Conservation (phyloP, 2,797 vertebrate genomes). For the Crenichthys baileyi region DNA sequence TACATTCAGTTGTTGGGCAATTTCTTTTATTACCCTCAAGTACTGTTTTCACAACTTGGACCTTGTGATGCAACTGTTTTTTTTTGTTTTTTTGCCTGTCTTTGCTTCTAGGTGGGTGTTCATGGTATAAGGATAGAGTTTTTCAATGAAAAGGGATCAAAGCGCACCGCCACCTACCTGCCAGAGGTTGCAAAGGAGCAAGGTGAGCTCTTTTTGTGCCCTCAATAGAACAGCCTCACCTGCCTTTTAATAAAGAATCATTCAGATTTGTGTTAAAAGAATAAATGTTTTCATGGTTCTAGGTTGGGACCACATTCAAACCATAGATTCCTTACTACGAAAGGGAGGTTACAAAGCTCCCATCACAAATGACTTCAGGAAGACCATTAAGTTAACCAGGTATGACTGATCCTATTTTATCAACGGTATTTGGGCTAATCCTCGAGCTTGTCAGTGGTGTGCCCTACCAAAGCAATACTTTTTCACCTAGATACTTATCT, state of each 20-base stretch:
- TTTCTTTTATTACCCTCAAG: neutral
- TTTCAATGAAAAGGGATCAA: slow-evolving; percentile 99
- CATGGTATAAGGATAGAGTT: slow-evolving; percentile 99
- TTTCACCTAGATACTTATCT: neutral
- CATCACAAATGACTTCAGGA: slow-evolving; percentile 99
- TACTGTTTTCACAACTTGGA: neutral
- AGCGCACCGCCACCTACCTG: slow-evolving; percentile 99
- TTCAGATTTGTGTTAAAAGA: slow-evolving; percentile 13
- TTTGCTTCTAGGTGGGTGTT: slow-evolving; percentile 93
- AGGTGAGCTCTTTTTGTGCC: slow-evolving; percentile 83
- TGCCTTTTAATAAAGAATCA: neutral
- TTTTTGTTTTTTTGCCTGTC: slow-evolving; percentile 1
- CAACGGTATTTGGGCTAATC: neutral
- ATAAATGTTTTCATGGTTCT: slow-evolving; percentile 17
- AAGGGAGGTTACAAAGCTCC: slow-evolving; percentile 99
- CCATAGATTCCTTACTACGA: slow-evolving; percentile 99
- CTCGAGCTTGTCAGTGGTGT: neutral
- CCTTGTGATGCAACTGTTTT: neutral
- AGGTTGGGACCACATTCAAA: slow-evolving; percentile 99
- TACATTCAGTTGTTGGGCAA: neutral
- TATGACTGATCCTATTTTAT: slow-evolving; percentile 61
- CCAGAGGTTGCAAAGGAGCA: slow-evolving; percentile 99
- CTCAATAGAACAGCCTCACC: neutral
- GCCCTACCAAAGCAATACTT: neutral
- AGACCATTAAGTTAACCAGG: slow-evolving; percentile 99